Percentiles rank a stretch among this genome's conserved stretches.
Conservation (phyloP, 2,888 invertebrate species). For the Pollenia angustigena region DNA sequence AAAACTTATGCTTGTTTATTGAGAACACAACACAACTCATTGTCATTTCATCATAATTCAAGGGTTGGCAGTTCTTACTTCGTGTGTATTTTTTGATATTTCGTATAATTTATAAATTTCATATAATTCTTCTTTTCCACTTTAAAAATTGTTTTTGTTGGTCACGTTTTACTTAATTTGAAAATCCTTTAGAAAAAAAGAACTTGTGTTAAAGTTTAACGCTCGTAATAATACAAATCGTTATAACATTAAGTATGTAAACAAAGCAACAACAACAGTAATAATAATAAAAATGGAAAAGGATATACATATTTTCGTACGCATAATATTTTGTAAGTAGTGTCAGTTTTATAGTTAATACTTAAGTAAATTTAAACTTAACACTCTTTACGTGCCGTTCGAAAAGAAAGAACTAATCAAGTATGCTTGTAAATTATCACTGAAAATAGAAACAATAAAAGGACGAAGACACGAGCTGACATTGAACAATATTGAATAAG, state of each 20-base stretch:
- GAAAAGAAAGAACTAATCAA: slow-evolving; percentile 4
- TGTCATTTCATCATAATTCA: slow-evolving; percentile 38
- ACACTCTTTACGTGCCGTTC: slow-evolving; percentile 44
- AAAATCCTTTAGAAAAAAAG: slow-evolving; percentile 63
- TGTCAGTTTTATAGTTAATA: slow-evolving; percentile 40
- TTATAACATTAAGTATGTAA: slow-evolving; percentile 55
- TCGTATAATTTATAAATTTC: neutral
- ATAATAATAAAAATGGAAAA: slow-evolving; percentile 11
- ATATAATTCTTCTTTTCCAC: neutral
- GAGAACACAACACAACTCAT: neutral
- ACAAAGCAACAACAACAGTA: slow-evolving; percentile 14
- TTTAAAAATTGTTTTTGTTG: slow-evolving; percentile 9
- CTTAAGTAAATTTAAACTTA: slow-evolving; percentile 49
- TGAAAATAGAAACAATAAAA: neutral
- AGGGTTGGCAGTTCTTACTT: slow-evolving; percentile 39
- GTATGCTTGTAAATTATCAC: slow-evolving; percentile 16
- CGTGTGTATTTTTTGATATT: neutral
- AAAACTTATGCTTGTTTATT: slow-evolving; percentile 40
- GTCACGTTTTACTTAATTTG: slow-evolving; percentile 67
- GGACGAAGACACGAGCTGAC: neutral
- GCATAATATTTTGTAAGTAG: slow-evolving; percentile 10
- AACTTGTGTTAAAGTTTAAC: slow-evolving; percentile 66
- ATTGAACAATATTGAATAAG: slow-evolving; percentile 12
- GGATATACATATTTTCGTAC: slow-evolving; percentile 16
- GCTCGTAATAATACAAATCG: slow-evolving; percentile 66